These are phyloP conservation scores for Strigamia crassipes DNA, from an alignment of 2,888 invertebrate genomes.

Conservation along the genomic window DNA sequence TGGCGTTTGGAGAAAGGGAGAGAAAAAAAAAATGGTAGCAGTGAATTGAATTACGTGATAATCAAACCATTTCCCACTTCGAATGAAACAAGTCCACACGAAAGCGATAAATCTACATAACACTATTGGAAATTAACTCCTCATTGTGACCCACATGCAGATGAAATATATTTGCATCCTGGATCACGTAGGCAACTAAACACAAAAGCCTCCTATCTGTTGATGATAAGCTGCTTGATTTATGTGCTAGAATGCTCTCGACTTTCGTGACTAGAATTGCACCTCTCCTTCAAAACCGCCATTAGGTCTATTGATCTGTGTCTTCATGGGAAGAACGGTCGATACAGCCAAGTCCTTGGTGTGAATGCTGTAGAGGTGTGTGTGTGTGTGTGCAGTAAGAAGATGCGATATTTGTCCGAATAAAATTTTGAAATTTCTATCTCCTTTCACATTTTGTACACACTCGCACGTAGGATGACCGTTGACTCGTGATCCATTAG, in stretches of 20 bases:
- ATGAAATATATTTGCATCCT: conserved; percentile 42
- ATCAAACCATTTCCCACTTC: conserved; percentile 34
- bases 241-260: conserved; percentile 42
- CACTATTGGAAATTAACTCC: conserved; percentile 42
- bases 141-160: conserved; percentile 39
- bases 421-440: conserved; percentile 35
- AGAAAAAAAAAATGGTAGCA: not conserved
- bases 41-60: conserved; percentile 40
- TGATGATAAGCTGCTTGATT: conserved; percentile 40
- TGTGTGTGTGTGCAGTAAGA: not conserved
- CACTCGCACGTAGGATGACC: not conserved
- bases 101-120: conserved; percentile 35
- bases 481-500: not conserved
- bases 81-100: conserved; percentile 20
- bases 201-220: conserved; percentile 37
- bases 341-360: conserved; percentile 40
- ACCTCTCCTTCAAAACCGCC: conserved; percentile 42
- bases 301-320: conserved; percentile 42
- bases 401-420: conserved; percentile 2
- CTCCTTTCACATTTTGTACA: not conserved
- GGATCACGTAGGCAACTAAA: conserved; percentile 42
- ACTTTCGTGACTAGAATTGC: conserved; percentile 42
- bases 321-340: conserved; percentile 42
- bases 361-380: conserved; percentile 20
- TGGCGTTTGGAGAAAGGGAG: not conserved